A percentile compares a stretch with the other conserved stretches of the same genome.
Conservation (phyloP, 1,140 invertebrate species). For the Leptopilina clavipes region DNA sequence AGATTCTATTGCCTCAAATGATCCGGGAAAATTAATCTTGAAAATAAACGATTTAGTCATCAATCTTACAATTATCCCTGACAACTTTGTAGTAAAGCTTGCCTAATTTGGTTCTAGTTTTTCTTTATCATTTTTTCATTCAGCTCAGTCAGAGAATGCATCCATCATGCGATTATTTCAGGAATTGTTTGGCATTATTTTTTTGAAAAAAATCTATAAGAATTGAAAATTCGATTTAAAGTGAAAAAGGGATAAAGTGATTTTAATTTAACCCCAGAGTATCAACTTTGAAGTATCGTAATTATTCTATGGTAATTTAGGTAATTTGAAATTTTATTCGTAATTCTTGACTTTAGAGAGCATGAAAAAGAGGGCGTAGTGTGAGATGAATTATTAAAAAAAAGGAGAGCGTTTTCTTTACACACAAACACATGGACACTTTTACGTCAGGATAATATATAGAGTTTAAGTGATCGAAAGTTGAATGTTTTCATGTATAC, state of each 20-base stretch:
- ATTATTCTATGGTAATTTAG: no score
- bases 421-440: background rate
- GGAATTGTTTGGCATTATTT: no score
- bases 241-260: no score
- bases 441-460: no score
- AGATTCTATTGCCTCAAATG: background rate
- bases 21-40: background rate
- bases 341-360: background rate
- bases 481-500: background rate
- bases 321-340: background rate
- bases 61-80: background rate
- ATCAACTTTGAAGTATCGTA: no score
- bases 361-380: slow-evolving; percentile 7
- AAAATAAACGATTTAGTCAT: background rate
- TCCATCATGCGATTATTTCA: no score
- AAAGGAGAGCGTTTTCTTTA: background rate
- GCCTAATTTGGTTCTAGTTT: background rate
- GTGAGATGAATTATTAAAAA: background rate
- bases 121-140: no score
- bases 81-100: background rate
- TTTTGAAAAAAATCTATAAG: no score
- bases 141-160: no score
- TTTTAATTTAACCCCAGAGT: no score
- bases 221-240: no score
- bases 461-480: background rate